Conservation (phyloP, 2,888 invertebrate species). For the Bombylius discolor region DNA sequence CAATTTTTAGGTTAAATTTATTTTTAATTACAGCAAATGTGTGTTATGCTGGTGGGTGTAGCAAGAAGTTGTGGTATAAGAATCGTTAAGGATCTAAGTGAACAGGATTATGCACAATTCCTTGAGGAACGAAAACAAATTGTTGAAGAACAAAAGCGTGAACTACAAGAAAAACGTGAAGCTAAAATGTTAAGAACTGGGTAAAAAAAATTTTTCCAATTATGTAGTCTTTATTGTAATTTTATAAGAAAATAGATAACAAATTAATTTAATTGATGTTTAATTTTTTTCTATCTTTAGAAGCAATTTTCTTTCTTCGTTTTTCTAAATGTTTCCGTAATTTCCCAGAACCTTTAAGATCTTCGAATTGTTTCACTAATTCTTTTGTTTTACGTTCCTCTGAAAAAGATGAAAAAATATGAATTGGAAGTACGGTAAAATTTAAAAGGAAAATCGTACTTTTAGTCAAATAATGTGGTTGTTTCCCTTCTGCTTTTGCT, state of each 20-base stretch:
- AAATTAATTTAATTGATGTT: constrained; percentile 24
- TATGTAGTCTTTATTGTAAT: too few species aligned
- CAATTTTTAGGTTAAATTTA: background rate
- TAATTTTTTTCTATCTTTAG: constrained; percentile 34
- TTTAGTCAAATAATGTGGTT: constrained; percentile 59
- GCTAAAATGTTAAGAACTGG: constrained; percentile 81
- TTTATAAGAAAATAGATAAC: too few species aligned
- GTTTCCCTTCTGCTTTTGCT: constrained; percentile 52
- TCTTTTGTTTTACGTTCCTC: constrained; percentile 65
- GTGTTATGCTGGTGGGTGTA: constrained; percentile 61
- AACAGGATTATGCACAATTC: constrained; percentile 70
- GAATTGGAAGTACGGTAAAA: background rate
- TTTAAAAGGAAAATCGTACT: constrained; percentile 42
- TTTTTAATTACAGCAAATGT: constrained; percentile 48
- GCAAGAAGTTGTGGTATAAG: constrained; percentile 76
- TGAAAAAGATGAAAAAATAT: constrained; percentile 37
- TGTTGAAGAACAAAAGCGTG: constrained; percentile 60
- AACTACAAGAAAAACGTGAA: constrained; percentile 70
- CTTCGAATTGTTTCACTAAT: constrained; percentile 66
- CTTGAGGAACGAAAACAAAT: constrained; percentile 56
- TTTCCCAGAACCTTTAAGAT: constrained; percentile 62
- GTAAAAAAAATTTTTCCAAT: constrained; percentile 19
- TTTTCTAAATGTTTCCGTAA: constrained; percentile 70
- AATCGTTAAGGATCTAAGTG: constrained; percentile 62
- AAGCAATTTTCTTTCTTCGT: constrained; percentile 57